Percentiles rank a stretch among this genome's conserved stretches.
These are phyloP conservation scores for Phrynosoma platyrhinos DNA, from an alignment of 2,113 vertebrate species.

Conservation along the genomic window DNA sequence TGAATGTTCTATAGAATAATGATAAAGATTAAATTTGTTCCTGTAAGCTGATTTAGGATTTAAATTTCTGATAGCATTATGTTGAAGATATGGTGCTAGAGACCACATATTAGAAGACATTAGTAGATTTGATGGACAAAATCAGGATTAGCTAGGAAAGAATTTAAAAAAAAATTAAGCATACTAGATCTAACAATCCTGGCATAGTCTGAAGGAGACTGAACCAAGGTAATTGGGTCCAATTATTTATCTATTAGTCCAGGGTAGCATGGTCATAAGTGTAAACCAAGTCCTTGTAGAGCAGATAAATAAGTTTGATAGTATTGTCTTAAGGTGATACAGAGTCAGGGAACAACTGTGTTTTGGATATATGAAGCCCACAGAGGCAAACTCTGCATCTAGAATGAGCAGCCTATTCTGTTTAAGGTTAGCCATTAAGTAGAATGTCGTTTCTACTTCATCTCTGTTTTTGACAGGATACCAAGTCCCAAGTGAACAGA, in stretches of 20 bases:
- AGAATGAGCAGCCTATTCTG: not conserved
- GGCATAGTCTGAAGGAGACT: not conserved
- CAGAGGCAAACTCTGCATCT: not conserved
- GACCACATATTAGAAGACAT: not conserved
- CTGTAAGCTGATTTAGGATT: not conserved
- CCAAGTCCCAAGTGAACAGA: not conserved
- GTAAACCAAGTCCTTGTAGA: not conserved
- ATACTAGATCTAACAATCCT: not conserved
- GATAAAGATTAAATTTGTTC: not conserved
- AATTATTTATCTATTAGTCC: slow-evolving; percentile 2
- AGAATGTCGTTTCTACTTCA: not conserved
- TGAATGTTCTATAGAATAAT: not conserved
- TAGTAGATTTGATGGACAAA: not conserved
- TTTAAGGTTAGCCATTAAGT: not conserved
- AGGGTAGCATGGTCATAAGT: not conserved
- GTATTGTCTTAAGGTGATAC: slow-evolving; percentile 6
- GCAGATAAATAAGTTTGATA: not conserved
- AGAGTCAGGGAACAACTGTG: not conserved
- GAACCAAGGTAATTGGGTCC: not conserved
- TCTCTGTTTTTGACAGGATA: not conserved
- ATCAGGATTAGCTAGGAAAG: not conserved
- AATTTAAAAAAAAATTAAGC: not conserved
- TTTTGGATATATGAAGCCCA: not conserved
- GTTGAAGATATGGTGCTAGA: no score
- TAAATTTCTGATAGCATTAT: not conserved